Conservation (phyloP, 2,797 vertebrate genomes). For the Parauchenoglanis ngamensis region DNA sequence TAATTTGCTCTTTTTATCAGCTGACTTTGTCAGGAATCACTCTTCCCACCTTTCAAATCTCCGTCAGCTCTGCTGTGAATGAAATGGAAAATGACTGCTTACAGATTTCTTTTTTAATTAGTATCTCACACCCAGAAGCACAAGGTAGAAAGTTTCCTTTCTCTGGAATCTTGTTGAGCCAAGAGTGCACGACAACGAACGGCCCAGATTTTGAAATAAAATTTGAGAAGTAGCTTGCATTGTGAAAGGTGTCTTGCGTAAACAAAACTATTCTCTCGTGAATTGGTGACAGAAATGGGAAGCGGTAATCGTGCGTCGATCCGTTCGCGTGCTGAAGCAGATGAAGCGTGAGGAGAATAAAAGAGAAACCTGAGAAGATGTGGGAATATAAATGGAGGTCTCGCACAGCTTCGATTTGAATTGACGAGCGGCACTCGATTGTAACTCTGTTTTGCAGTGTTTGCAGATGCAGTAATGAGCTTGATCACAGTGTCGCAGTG, state of each 20-base stretch:
- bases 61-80: not conserved
- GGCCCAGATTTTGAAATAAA: constrained; percentile 37
- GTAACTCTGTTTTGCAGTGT: constrained; percentile 22
- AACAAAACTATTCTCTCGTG: constrained; percentile 22
- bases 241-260: constrained; percentile 17
- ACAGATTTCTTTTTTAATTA: not conserved
- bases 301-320: constrained; percentile 20
- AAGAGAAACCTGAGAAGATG: constrained; percentile 18
- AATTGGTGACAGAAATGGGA: constrained; percentile 36
- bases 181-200: not conserved
- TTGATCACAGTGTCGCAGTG: not conserved
- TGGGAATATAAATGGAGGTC: constrained; percentile 19
- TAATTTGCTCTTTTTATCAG: not conserved
- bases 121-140: constrained; percentile 10
- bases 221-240: not conserved
- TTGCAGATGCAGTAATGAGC: constrained; percentile 5
- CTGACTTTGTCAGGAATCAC: not conserved
- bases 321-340: constrained; percentile 21
- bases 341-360: constrained; percentile 15
- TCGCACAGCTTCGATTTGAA: constrained; percentile 18
- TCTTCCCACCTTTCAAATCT: not conserved
- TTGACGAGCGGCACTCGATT: constrained; percentile 33
- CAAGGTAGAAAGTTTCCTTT: not conserved
- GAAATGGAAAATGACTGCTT: constrained; percentile 15
- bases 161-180: not conserved